A percentile compares a stretch with the other conserved stretches of the same genome.
phyloP scores from a whole-genome alignment of 1,140 invertebrate species.

The Mya arenaria region DNA sequence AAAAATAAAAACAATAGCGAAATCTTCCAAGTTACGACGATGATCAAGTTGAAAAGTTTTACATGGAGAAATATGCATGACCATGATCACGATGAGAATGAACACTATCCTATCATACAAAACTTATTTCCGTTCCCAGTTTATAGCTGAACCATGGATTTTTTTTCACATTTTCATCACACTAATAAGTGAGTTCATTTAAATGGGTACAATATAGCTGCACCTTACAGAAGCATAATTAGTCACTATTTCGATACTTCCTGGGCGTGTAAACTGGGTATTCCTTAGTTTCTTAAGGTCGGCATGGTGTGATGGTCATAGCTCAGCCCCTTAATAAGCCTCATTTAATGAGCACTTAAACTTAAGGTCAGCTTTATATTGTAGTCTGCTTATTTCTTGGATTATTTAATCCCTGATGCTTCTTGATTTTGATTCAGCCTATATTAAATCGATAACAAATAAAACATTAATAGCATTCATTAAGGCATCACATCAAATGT shows the following conservation, averaged over 20 bases:
- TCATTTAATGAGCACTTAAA: conserved; percentile 47
- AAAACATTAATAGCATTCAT: no score
- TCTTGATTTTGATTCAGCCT: conserved; percentile 49
- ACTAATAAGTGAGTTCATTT: neutral
- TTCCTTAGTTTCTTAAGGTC: conserved; percentile 32
- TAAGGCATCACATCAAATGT: neutral
- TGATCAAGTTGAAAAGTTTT: conserved; percentile 5
- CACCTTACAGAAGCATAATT: neutral
- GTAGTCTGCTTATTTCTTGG: conserved; percentile 19
- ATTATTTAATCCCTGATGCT: conserved; percentile 46
- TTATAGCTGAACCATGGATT: neutral
- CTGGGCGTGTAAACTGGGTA: neutral
- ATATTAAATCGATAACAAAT: conserved; percentile 52
- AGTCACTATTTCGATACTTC: conserved; percentile 10
- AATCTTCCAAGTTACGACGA: neutral
- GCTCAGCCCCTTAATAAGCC: conserved; percentile 38
- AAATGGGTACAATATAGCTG: neutral
- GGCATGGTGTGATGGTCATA: conserved; percentile 9
- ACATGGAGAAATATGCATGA: neutral
- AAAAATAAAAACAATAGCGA: neutral
- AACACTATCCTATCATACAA: conserved; percentile 14
- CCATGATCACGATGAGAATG: conserved; percentile 29
- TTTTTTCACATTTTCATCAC: no score
- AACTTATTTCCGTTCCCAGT: neutral
- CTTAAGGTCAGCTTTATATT: conserved; percentile 46